Percentiles rank a stretch among this genome's conserved stretches.
These are phyloP conservation scores for Zaprionus bogoriensis DNA, from an alignment of 2,888 invertebrate genomes.

Conservation along the genomic window DNA sequence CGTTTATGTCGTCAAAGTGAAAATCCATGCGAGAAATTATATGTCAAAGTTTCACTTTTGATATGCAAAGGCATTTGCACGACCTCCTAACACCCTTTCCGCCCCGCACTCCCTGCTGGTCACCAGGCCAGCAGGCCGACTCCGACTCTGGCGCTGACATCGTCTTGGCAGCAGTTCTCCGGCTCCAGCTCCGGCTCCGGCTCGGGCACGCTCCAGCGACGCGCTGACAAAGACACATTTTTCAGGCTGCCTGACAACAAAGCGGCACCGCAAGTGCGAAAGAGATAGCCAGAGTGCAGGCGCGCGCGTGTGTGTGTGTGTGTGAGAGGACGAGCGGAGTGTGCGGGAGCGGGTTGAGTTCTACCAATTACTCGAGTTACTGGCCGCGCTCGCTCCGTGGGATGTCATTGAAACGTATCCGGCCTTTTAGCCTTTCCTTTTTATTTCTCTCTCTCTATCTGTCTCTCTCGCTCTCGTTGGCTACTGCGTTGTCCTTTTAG, in stretches of 20 bases:
- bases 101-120: background rate
- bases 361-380: constrained; percentile 71
- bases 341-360: background rate
- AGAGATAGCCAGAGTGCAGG: constrained; percentile 36
- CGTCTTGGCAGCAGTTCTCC: background rate
- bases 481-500: constrained; percentile 20
- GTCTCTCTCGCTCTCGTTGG: constrained; percentile 4
- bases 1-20: constrained; percentile 76
- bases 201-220: constrained; percentile 62
- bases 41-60: constrained; percentile 77
- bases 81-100: background rate
- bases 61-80: constrained; percentile 52
- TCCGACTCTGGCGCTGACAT: background rate
- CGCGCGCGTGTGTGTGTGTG: background rate
- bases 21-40: constrained; percentile 78
- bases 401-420: constrained; percentile 67
- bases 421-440: constrained; percentile 44
- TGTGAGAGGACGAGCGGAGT: background rate
- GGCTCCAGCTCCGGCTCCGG: background rate
- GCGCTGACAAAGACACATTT: constrained; percentile 76
- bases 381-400: constrained; percentile 51
- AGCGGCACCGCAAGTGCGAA: too few species aligned
- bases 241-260: constrained; percentile 37
- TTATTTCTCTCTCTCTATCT: background rate
- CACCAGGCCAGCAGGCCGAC: background rate